Percentiles rank a stretch among this genome's conserved stretches.
phyloP scores from a whole-genome alignment of 2,888 invertebrate genomes.

The Eupithecia tripunctaria region DNA sequence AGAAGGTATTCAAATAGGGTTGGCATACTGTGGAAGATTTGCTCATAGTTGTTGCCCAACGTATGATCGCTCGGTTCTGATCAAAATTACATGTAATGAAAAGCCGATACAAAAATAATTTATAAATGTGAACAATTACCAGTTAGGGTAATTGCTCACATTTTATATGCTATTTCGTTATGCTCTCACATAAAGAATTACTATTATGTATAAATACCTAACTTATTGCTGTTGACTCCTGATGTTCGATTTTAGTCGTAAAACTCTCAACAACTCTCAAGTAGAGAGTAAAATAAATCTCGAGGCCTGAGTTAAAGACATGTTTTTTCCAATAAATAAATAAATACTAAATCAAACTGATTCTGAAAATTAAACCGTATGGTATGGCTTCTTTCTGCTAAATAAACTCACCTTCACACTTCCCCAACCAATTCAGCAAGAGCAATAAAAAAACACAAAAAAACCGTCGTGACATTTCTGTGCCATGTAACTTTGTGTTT shows the following conservation, averaged over 20 bases:
- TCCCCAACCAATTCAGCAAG: constrained; percentile 17
- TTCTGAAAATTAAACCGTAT: not conserved
- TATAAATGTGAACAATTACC: not conserved
- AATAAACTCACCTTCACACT: constrained; percentile 25
- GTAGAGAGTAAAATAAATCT: no score
- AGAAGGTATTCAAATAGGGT: constrained; percentile 62
- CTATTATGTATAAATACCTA: no score
- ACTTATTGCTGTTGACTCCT: no score
- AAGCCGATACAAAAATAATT: not conserved
- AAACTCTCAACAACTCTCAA: no score
- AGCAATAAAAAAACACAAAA: constrained; percentile 22
- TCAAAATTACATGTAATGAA: not conserved
- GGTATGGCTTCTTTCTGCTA: not conserved
- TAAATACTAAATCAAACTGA: no score
- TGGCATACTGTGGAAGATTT: constrained; percentile 63
- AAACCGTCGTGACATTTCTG: constrained; percentile 30
- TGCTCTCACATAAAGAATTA: no score
- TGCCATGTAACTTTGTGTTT: constrained; percentile 20
- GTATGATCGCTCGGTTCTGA: constrained; percentile 10
- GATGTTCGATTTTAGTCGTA: no score
- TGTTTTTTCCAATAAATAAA: not conserved
- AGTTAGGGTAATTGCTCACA: no score
- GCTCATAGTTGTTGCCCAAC: constrained; percentile 51
- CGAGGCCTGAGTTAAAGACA: not conserved
- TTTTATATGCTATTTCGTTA: no score